Conservation (phyloP, 2,797 vertebrate species). For the Jordanella pulchra region DNA sequence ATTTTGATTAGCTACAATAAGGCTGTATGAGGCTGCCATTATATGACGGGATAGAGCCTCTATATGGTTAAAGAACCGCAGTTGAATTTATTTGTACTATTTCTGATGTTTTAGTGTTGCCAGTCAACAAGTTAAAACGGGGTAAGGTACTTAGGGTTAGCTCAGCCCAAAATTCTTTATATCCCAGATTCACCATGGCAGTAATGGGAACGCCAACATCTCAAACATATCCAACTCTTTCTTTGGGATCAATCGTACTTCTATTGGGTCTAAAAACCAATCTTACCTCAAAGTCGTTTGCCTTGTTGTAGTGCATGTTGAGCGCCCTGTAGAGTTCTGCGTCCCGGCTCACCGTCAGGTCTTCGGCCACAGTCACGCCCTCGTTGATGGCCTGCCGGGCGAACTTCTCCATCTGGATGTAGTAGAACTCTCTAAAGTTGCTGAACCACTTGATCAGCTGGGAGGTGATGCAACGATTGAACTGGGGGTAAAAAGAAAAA, state of each 20-base stretch:
- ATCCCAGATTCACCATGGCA: too few relatives aligned
- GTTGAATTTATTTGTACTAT: too few relatives aligned
- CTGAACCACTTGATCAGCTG: conserved; percentile 99
- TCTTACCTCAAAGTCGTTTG: conserved; percentile 96
- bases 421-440: conserved; percentile 98
- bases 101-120: too few relatives aligned
- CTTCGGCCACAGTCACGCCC: conserved; percentile 87
- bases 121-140: too few relatives aligned
- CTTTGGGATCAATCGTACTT: neutral
- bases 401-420: conserved; percentile 99
- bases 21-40: too few relatives aligned
- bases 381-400: conserved; percentile 95
- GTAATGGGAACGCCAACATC: too few relatives aligned
- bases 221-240: too few relatives aligned
- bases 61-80: too few relatives aligned
- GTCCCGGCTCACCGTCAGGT: conserved; percentile 90
- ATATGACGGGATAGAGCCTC: too few relatives aligned
- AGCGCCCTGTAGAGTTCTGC: conserved; percentile 93
- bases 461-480: conserved; percentile 97
- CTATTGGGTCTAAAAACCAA: neutral
- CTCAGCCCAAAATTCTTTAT: too few relatives aligned
- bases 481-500: conserved; percentile 68
- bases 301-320: conserved; percentile 99
- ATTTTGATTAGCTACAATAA: too few relatives aligned
- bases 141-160: too few relatives aligned